Percentiles rank a stretch among this genome's conserved stretches.
Conservation (phyloP, 2,888 invertebrate species). For the Enchytraeus crypticus region DNA sequence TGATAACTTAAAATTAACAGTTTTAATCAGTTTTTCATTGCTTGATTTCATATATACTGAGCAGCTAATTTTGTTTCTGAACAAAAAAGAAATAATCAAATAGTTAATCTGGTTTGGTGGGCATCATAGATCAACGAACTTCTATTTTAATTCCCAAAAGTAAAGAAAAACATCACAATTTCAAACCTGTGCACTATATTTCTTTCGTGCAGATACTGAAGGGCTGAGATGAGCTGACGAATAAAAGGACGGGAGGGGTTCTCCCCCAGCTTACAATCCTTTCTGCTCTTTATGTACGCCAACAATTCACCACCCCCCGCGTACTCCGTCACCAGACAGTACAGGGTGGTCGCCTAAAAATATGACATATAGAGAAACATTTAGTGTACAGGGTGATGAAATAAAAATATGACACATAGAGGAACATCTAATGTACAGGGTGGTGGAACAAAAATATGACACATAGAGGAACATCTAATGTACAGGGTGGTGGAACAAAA, state of each 20-base stretch:
- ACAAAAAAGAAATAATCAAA: no score
- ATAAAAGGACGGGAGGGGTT: constrained; percentile 55
- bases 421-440: constrained; percentile 52
- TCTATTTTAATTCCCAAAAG: no score
- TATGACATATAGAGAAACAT: neutral
- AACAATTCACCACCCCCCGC: constrained; percentile 67
- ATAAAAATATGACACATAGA: constrained; percentile 45
- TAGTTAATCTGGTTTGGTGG: no score
- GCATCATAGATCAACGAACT: no score
- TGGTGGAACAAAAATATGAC: constrained; percentile 55
- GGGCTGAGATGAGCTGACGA: constrained; percentile 61
- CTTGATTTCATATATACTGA: no score
- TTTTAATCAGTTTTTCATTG: no score
- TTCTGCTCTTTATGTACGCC: constrained; percentile 57
- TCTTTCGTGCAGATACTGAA: constrained; percentile 61
- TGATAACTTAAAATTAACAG: no score
- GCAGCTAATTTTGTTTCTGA: no score
- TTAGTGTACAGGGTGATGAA: constrained; percentile 59
- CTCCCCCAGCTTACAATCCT: constrained; percentile 56
- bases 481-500: constrained; percentile 61
- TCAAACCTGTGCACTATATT: constrained; percentile 62
- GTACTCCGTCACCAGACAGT: constrained; percentile 67
- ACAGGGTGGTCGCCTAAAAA: constrained; percentile 59
- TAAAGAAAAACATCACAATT: neutral
- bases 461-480: constrained; percentile 7